These are phyloP conservation scores for Rhyacophila brunnea DNA, from an alignment of 1,140 invertebrate genomes.

Conservation along the genomic window DNA sequence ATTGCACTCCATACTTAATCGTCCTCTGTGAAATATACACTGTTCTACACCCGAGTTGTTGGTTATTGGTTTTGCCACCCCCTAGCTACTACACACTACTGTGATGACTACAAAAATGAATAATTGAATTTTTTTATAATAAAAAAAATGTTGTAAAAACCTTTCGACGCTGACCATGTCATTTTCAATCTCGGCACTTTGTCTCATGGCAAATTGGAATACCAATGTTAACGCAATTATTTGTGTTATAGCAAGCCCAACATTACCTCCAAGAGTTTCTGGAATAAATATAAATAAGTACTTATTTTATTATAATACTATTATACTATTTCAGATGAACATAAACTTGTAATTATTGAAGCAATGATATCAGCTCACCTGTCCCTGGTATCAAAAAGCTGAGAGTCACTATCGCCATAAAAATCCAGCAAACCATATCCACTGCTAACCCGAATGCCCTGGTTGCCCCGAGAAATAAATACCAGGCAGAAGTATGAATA, in stretches of 20 bases:
- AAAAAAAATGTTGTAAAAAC: too few species aligned
- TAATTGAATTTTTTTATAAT: too few species aligned
- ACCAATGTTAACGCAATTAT: constrained; percentile 60
- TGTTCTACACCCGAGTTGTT: too few species aligned
- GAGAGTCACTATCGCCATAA: constrained; percentile 59
- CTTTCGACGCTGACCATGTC: constrained; percentile 60
- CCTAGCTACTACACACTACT: too few species aligned
- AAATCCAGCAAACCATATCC: constrained; percentile 65
- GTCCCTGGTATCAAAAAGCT: constrained; percentile 50
- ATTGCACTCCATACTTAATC: too few species aligned
- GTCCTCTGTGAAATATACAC: too few species aligned
- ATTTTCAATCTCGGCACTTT: constrained; percentile 63
- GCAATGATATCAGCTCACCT: background rate
- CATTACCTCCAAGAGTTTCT: constrained; percentile 54
- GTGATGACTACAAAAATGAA: too few species aligned
- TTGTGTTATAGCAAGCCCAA: constrained; percentile 63
- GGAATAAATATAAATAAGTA: constrained; percentile 39
- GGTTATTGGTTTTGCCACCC: too few species aligned
- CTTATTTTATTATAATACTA: too few species aligned
- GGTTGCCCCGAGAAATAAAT: constrained; percentile 63
- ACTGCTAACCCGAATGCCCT: constrained; percentile 72
- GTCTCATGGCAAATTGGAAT: constrained; percentile 66
- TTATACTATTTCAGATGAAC: too few species aligned
- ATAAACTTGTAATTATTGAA: too few species aligned
- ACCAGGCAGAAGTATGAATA: constrained; percentile 55